Conservation (phyloP, 2,797 vertebrate genomes). For the Hylomyscus alleni region DNA sequence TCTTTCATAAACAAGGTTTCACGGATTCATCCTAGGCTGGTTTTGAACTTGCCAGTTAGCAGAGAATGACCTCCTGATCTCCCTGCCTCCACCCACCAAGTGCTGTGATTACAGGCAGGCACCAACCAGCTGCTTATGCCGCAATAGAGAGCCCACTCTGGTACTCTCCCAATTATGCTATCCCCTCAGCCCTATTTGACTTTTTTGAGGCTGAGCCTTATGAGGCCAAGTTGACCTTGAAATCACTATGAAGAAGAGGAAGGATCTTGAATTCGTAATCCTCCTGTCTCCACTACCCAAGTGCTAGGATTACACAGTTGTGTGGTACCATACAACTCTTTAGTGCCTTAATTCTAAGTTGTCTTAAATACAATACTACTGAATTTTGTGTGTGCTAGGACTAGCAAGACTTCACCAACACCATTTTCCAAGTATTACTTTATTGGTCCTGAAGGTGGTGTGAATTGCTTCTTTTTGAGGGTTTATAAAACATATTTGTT, state of each 20-base stretch:
- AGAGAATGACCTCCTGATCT: not conserved
- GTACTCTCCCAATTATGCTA: not conserved
- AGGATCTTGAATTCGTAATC: not conserved
- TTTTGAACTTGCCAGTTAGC: not conserved
- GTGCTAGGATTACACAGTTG: not conserved
- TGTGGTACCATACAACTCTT: not conserved
- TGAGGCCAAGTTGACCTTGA: not conserved
- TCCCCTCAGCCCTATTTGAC: not conserved
- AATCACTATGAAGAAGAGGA: not conserved
- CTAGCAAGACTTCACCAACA: conserved; percentile 49
- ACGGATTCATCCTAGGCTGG: not conserved
- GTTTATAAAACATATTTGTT: not conserved
- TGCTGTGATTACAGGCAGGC: not conserved
- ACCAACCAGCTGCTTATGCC: not conserved
- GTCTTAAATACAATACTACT: conserved; percentile 58
- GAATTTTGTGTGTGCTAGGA: conserved; percentile 11
- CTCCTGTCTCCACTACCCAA: not conserved
- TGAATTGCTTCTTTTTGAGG: conserved; percentile 56
- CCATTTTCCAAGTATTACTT: conserved; percentile 25
- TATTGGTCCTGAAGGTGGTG: conserved; percentile 19
- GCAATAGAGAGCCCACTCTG: not conserved
- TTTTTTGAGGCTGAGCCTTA: not conserved
- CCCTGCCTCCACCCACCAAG: not conserved
- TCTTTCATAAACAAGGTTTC: not conserved
- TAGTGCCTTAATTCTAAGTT: conserved; percentile 67